Conservation (phyloP, 2,888 invertebrate genomes). For the Eristalinus sepulchralis region DNA sequence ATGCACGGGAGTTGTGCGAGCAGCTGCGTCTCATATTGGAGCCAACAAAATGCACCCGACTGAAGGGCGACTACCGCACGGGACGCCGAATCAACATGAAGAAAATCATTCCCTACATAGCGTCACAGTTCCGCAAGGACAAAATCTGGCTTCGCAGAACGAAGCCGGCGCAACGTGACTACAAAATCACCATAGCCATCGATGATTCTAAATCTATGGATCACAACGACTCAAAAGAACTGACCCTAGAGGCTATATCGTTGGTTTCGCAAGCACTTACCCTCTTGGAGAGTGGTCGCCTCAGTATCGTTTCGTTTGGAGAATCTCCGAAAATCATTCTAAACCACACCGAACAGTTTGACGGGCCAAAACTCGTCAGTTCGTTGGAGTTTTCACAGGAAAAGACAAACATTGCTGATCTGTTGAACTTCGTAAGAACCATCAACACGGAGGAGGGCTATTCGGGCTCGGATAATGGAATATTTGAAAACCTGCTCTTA, state of each 20-base stretch:
- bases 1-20: slow-evolving; percentile 95
- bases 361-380: slow-evolving; percentile 91
- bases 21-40: slow-evolving; percentile 96
- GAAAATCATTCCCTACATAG: slow-evolving; percentile 98
- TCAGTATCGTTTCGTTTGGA: slow-evolving; percentile 96
- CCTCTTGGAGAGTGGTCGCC: slow-evolving; percentile 95
- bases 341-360: slow-evolving; percentile 90
- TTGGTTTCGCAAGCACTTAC: slow-evolving; percentile 94
- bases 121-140: slow-evolving; percentile 99
- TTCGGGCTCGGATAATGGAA: slow-evolving; percentile 79
- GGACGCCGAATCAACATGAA: slow-evolving; percentile 99
- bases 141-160: slow-evolving; percentile 99
- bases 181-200: slow-evolving; percentile 97
- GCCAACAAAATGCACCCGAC: slow-evolving; percentile 94
- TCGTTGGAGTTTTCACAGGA: slow-evolving; percentile 93
- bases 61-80: slow-evolving; percentile 97
- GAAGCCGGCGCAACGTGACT: slow-evolving; percentile 96
- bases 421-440: slow-evolving; percentile 90
- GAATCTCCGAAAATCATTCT: slow-evolving; percentile 93
- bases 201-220: slow-evolving; percentile 97
- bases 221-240: slow-evolving; percentile 93
- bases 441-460: slow-evolving; percentile 82
- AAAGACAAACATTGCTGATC: slow-evolving; percentile 91
- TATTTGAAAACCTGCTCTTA: slow-evolving; percentile 86
- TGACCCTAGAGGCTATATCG: slow-evolving; percentile 97